Evolutionary conservation across 92 coral and sea anemone species (phyloP).

Genomic region (Meandrina meandrites): DNA sequence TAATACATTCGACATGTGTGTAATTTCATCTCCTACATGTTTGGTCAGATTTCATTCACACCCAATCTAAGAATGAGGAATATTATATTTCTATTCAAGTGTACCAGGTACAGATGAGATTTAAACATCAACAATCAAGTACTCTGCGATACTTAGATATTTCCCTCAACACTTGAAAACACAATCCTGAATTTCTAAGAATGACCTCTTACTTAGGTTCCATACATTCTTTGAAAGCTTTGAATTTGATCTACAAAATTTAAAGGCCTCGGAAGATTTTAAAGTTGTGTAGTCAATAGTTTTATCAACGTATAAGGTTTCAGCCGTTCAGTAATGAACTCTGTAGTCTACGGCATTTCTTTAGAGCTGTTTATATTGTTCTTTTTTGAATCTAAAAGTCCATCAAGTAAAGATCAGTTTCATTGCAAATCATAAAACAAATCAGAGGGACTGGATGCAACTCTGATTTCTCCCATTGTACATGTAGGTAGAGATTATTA

Average conservation of each 20-base stretch:
- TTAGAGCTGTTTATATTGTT: background rate
- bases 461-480: background rate
- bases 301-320: background rate
- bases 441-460: no score
- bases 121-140: background rate
- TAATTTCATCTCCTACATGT: slow-evolving; percentile 7
- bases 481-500: background rate
- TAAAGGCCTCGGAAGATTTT: background rate
- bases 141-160: background rate
- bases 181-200: background rate
- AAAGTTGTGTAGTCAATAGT: background rate
- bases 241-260: background rate
- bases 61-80: background rate
- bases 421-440: no score
- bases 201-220: background rate
- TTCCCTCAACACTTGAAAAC: background rate
- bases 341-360: background rate
- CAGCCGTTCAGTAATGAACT: background rate
- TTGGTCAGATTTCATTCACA: background rate
- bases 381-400: background rate
- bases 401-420: background rate
- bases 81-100: background rate
- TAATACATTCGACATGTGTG: background rate
- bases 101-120: background rate
- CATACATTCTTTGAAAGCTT: background rate